These are phyloP conservation scores for Sciurus carolinensis DNA, from an alignment of 2,797 vertebrate genomes.

Conservation along the genomic window DNA sequence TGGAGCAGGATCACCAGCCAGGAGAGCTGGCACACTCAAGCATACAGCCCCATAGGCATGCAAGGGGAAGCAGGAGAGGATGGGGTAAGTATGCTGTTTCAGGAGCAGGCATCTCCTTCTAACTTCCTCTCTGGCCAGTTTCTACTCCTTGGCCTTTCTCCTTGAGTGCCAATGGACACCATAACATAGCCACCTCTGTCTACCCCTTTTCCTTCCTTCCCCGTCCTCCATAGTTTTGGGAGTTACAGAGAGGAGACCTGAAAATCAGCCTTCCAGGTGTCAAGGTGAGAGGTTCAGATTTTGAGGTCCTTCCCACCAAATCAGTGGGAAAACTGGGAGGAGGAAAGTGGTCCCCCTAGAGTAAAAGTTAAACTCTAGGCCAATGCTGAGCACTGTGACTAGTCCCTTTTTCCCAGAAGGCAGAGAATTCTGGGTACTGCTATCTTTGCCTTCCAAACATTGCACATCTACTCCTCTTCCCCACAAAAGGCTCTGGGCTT, in stretches of 20 bases:
- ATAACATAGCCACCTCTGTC: neutral
- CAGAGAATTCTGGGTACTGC: neutral
- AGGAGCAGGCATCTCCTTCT: conserved; percentile 48
- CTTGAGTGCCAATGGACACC: neutral
- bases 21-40: conserved; percentile 63
- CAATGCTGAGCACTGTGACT: neutral
- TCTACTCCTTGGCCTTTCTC: conserved; percentile 33
- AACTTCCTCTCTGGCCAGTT: conserved; percentile 43
- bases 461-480: neutral
- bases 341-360: conserved; percentile 14
- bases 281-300: neutral
- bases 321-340: conserved; percentile 25
- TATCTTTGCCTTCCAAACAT: conserved; percentile 7
- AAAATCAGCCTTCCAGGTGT: neutral
- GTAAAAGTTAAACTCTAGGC: conserved; percentile 5
- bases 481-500: neutral
- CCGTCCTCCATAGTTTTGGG: neutral
- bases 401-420: conserved; percentile 4
- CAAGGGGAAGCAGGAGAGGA: neutral
- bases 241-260: neutral
- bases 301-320: neutral
- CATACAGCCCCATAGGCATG: conserved; percentile 53
- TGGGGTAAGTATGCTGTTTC: neutral
- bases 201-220: neutral
- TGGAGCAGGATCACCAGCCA: conserved; percentile 43